Conservation (phyloP, 2,797 vertebrate genomes). For the Phrynocephalus vlangalii region DNA sequence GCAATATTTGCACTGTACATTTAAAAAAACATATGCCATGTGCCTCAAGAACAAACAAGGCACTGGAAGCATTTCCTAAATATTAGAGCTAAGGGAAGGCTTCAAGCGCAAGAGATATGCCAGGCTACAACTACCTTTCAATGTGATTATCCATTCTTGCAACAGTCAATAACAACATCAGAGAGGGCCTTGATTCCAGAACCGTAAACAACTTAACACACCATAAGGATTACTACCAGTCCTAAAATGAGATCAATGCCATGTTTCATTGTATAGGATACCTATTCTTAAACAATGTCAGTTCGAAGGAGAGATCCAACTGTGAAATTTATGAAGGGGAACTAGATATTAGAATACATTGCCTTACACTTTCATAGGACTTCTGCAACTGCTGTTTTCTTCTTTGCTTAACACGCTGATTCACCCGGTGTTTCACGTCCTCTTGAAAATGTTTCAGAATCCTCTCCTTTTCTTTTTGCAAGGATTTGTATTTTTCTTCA, state of each 20-base stretch:
- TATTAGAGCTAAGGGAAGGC: background rate
- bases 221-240: background rate
- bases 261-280: background rate
- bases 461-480: conserved; percentile 78
- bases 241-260: background rate
- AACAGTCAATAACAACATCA: no score
- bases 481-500: conserved; percentile 83
- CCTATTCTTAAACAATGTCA: background rate
- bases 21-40: background rate
- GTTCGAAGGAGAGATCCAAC: background rate
- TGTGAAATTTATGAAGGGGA: background rate
- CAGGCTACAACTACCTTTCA: background rate
- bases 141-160: background rate
- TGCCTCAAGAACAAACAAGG: background rate
- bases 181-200: background rate
- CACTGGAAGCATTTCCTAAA: background rate
- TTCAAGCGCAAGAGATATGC: background rate
- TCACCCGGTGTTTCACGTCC: conserved; percentile 87
- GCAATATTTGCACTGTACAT: background rate
- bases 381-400: conserved; percentile 79
- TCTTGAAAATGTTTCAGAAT: conserved; percentile 86
- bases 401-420: conserved; percentile 75
- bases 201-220: background rate
- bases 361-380: conserved; percentile 77
- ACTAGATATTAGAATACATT: no score